A percentile compares a stretch with the other conserved stretches of the same genome.
These are phyloP conservation scores for Myotis daubentonii DNA, from an alignment of 2,797 vertebrate genomes.

Conservation along the genomic window DNA sequence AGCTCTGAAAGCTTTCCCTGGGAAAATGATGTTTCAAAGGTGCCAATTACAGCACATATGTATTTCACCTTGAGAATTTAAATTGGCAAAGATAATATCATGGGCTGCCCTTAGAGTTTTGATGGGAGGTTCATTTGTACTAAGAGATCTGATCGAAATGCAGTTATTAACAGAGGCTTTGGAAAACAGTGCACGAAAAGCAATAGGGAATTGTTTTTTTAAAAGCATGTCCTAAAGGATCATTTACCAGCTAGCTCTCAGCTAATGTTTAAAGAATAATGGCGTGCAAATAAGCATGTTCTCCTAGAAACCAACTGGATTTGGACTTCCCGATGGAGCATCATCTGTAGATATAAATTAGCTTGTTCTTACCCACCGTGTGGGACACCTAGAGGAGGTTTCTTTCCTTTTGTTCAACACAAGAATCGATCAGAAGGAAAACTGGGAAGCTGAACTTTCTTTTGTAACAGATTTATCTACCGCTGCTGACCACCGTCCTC, in stretches of 20 bases:
- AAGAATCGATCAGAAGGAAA: not conserved
- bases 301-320: conserved; percentile 56
- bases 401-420: not conserved
- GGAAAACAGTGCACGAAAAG: conserved; percentile 65
- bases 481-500: not conserved
- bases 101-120: conserved; percentile 75
- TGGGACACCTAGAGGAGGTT: not conserved
- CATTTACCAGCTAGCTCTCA: conserved; percentile 68
- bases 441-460: not conserved
- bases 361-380: not conserved
- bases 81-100: conserved; percentile 78
- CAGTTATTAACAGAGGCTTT: conserved; percentile 73
- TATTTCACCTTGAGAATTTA: conserved; percentile 70
- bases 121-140: conserved; percentile 75
- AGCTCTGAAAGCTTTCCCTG: conserved; percentile 69
- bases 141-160: conserved; percentile 74
- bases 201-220: conserved; percentile 69
- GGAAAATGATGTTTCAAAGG: conserved; percentile 71
- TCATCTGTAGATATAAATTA: conserved; percentile 65
- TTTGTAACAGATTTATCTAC: not conserved
- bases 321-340: not conserved
- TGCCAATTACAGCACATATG: conserved; percentile 43
- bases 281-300: conserved; percentile 61
- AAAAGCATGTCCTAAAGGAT: conserved; percentile 68
- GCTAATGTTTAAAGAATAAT: conserved; percentile 71